These are phyloP conservation scores for Pseudolaguvia tuberculata DNA, from an alignment of 2,113 vertebrate genomes.

Conservation along the genomic window DNA sequence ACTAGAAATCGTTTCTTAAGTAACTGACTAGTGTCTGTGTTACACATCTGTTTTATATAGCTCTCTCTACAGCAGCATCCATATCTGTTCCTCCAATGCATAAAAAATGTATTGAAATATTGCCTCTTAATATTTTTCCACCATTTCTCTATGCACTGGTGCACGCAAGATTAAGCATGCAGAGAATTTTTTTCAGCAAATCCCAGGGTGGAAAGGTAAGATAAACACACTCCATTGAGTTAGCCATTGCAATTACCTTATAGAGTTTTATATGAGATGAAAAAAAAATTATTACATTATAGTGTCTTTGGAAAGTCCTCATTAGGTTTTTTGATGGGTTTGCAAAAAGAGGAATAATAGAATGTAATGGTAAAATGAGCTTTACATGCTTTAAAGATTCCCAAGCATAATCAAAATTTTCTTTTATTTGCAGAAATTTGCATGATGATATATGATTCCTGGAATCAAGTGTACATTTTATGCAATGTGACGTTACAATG, in stretches of 20 bases:
- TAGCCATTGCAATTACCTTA: slow-evolving; percentile 86
- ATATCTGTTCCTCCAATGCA: slow-evolving; percentile 69
- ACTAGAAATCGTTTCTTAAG: background rate
- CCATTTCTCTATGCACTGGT: slow-evolving; percentile 68
- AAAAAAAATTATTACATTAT: slow-evolving; percentile 62
- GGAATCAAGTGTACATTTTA: background rate
- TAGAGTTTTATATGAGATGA: slow-evolving; percentile 64
- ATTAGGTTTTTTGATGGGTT: slow-evolving; percentile 66
- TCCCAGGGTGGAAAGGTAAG: slow-evolving; percentile 82
- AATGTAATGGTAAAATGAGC: slow-evolving; percentile 34
- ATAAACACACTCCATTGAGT: slow-evolving; percentile 86
- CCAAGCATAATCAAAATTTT: slow-evolving; percentile 17
- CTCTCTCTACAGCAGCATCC: slow-evolving; percentile 39
- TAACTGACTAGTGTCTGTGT: background rate
- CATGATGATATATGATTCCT: background rate
- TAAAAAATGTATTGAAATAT: slow-evolving; percentile 76
- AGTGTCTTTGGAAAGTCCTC: slow-evolving; percentile 64
- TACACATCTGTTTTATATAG: slow-evolving; percentile 16
- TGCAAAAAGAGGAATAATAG: slow-evolving; percentile 38
- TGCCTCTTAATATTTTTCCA: slow-evolving; percentile 78
- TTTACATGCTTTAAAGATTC: slow-evolving; percentile 39
- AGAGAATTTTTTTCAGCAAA: slow-evolving; percentile 82
- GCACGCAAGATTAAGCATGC: slow-evolving; percentile 76
- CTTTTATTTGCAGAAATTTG: too few species aligned
- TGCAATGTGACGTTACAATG: background rate